Evolutionary conservation across 1,140 invertebrate genomes (phyloP), one percentile per base, ranked within the genome.

Genomic region (Drosophila ohnishii): DNA sequence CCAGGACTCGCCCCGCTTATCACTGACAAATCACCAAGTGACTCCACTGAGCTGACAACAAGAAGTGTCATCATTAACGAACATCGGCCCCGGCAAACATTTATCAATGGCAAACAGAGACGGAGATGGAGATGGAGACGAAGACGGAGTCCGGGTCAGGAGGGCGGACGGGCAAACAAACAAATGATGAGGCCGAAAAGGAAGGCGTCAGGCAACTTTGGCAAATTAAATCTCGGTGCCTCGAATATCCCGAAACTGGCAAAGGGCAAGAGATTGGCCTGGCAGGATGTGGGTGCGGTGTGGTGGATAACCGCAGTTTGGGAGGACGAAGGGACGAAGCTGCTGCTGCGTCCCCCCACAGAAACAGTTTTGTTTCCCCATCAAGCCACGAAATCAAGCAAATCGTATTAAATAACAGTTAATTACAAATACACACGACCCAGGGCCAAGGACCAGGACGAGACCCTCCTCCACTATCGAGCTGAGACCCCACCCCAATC

Each of bases 361-460:
- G 53, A 40, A 47, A 57, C 70, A 57, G 71, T 65, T 75, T 66
- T 75, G 48, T 64, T 75, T 32, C 62, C 62, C 64, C 64, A 66
- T 55, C 48, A 44, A 39, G 37, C 65, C 65, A 58, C 69, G 56
- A 72, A 86, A 87, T 87, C 78, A 76, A 76, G 83, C 62, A 87
- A 85, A 86, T 86, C 83, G 82, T 87, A 86, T 86, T 86, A 86
- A 86, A 86, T 87, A 87, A 86, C 82, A 87, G 82, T 86, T 86
- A 86, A 86, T 86, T 86, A 86, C 79, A 70, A 82, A 82, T 70
- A 80, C 75, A 81, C 69, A 86, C 70, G 45, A 65, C 50, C 39
- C 30, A 55, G 19, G n/a, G n/a, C n/a, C 47, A 34, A 19, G 50
- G 42, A 34, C 39, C 30, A 79, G 59, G 10, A 64, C 16, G 9